Conservation (phyloP, 2,113 vertebrate species). For the Cheirogaleus medius region DNA sequence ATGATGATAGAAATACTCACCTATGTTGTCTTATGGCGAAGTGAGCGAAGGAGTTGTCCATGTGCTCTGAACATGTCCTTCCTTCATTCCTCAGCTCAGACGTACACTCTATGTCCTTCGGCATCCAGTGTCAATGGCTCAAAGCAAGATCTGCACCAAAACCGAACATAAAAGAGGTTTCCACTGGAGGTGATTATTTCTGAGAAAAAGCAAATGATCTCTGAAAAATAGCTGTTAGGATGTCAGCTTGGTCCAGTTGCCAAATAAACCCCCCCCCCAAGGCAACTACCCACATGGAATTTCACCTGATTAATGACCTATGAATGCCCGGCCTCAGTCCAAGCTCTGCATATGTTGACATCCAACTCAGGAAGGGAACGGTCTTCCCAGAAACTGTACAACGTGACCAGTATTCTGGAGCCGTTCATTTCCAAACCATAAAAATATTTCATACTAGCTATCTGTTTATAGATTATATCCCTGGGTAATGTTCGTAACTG, state of each 20-base stretch:
- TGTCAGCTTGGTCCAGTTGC: neutral
- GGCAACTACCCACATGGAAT: neutral
- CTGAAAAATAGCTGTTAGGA: neutral
- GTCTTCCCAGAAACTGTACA: conserved; percentile 52
- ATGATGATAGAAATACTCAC: neutral
- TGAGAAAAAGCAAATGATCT: neutral
- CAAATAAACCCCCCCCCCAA: conserved; percentile 32
- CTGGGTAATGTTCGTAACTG: neutral
- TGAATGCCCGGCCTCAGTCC: neutral
- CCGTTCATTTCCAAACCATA: neutral
- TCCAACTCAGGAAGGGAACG: neutral
- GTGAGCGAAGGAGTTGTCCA: too few species aligned
- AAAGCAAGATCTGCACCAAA: neutral
- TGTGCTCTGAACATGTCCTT: neutral
- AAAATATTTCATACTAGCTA: neutral
- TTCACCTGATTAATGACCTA: conserved; percentile 34
- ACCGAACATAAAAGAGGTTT: neutral
- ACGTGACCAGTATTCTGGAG: neutral
- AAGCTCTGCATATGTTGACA: neutral
- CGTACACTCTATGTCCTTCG: accelerated
- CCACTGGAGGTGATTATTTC: neutral
- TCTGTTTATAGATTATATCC: neutral
- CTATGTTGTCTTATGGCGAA: neutral
- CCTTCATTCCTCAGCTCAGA: neutral
- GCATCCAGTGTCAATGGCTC: neutral